Conservation (phyloP, 2,888 invertebrate genomes). For the Operophtera brumata region DNA sequence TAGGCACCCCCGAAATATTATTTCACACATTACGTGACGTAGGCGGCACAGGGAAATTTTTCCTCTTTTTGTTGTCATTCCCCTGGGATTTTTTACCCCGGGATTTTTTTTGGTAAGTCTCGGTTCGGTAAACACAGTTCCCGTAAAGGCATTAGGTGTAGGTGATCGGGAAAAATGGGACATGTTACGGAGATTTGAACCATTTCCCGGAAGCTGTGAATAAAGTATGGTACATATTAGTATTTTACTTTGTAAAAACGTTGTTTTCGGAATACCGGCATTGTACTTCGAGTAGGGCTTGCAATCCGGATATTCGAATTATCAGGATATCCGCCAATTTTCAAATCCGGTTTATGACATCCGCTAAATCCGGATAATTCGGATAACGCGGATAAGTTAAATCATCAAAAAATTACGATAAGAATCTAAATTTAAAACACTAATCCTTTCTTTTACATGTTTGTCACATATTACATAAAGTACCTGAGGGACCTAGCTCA, state of each 20-base stretch:
- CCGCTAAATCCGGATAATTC: too few relatives aligned
- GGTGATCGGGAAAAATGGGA: not conserved
- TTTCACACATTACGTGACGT: slow-evolving; percentile 62
- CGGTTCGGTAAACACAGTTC: not conserved
- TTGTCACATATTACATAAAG: too few relatives aligned
- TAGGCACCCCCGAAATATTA: slow-evolving; percentile 63
- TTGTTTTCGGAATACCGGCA: not conserved
- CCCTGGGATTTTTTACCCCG: slow-evolving; percentile 1
- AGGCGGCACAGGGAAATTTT: slow-evolving; percentile 42
- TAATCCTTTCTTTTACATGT: too few relatives aligned
- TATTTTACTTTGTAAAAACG: not conserved
- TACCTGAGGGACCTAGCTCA: too few relatives aligned
- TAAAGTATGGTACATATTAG: not conserved
- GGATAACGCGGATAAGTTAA: too few relatives aligned
- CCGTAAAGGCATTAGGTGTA: not conserved
- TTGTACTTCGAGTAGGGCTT: not conserved
- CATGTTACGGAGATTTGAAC: not conserved
- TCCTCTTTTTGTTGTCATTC: slow-evolving; percentile 32
- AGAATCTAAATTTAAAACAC: too few relatives aligned
- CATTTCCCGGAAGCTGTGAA: not conserved
- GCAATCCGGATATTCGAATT: too few relatives aligned
- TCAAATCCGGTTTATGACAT: too few relatives aligned
- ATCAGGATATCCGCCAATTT: too few relatives aligned
- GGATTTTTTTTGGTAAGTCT: not conserved
- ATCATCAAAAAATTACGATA: too few relatives aligned